Conservation (phyloP, 2,888 invertebrate genomes). For the Tholera decimalis region DNA sequence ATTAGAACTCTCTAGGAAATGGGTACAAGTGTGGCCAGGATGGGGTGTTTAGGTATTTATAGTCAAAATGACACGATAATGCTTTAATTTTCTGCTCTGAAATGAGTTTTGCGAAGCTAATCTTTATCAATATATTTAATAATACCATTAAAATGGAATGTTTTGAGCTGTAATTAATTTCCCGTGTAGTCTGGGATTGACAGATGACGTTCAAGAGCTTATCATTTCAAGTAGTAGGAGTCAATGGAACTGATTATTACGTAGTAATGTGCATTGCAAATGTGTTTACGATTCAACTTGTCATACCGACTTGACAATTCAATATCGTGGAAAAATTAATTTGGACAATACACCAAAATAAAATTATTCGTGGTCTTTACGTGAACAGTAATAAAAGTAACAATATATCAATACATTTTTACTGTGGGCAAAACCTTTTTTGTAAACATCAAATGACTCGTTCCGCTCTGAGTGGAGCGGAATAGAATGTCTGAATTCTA, state of each 20-base stretch:
- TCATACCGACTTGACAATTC: not conserved
- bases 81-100: not conserved
- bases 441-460: too few relatives aligned
- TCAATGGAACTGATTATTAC: constrained; percentile 41
- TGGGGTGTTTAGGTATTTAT: not conserved
- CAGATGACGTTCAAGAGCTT: constrained; percentile 31
- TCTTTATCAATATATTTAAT: not conserved
- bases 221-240: constrained; percentile 33
- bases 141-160: constrained; percentile 11
- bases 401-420: too few relatives aligned
- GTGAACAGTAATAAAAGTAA: not conserved
- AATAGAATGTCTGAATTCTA: too few relatives aligned
- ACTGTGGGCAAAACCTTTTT: too few relatives aligned
- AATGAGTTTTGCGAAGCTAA: not conserved
- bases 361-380: not conserved
- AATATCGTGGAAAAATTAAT: not conserved
- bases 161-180: constrained; percentile 48
- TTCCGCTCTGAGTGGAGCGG: too few relatives aligned
- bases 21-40: not conserved
- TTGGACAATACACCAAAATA: too few relatives aligned
- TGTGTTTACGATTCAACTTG: constrained; percentile 11
- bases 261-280: constrained; percentile 13
- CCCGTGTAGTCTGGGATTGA: constrained; percentile 27
- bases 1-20: not conserved
- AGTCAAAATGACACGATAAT: not conserved